Evolutionary conservation across 2,797 vertebrate species (phyloP), one percentile per base, ranked within the genome.

Genomic region (Botia kubotai): DNA sequence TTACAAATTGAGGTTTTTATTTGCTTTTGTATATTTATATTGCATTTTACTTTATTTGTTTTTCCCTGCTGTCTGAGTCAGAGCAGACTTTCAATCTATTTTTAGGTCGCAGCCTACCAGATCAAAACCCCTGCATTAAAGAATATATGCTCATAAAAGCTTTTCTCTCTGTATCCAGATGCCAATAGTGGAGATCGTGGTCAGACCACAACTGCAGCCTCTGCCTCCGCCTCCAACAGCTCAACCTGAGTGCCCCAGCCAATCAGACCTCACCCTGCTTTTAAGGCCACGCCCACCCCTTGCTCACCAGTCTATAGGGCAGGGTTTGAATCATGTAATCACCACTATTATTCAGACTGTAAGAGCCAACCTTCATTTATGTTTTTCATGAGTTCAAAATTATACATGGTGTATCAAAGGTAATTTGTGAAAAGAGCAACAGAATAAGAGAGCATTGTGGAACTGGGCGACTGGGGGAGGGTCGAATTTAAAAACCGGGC

Each of bases 151-250:
- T 14, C 6, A 33, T 29, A 21, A 72, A 3, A 29, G 39, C 29
- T 29, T 11, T 75, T 23, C 39, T 84, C 7, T 80, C 77, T 67
- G 48, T 88, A 29, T 90, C 69, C 90, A 98, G 97, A 98, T 92
- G 94, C 95, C 90, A 97, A 95, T 87, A 93, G 94, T 91, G 97
- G 96, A 94, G 97, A 99, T 87, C 97, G 97, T 91, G 95, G 95
- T 88, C 96, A 96, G 94, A 96, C 92, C 94, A 97, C 96, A 94
- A 99, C 95, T 75, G 95, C 96, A 86, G 97, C 97, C 93, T 97
- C 98, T 50, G 97, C 97, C 88, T 98, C 97, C 53, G 96, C 97
- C 90, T 98, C 97, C 93, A 98, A 98, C 94, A 96, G 96, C 92
- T 96, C 97, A 91, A 97, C 97, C 94, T 99, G 97, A 99, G 93